Evolutionary conservation across 2,888 invertebrate genomes (phyloP).

Genomic region (Margaritifera margaritifera): DNA sequence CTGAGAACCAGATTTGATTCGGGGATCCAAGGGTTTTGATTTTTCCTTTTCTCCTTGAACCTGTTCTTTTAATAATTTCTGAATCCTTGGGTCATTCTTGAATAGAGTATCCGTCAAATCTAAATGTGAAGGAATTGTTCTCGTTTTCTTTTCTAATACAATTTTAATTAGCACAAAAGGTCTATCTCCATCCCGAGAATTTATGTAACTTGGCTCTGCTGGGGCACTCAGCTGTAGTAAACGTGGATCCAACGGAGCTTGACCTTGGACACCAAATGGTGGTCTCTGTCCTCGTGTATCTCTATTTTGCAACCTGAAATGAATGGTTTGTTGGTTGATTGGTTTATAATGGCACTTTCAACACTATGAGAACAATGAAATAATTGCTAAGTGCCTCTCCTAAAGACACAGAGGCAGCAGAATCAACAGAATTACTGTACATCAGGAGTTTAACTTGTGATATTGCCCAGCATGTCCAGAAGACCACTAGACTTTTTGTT

Average conservation of each 20-base stretch:
- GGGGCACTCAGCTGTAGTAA: slow-evolving; percentile 15
- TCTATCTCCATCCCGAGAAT: slow-evolving; percentile 42
- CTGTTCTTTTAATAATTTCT: slow-evolving; percentile 45
- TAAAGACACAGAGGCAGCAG: too few species aligned
- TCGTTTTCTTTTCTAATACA: slow-evolving; percentile 27
- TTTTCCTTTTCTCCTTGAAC: slow-evolving; percentile 36
- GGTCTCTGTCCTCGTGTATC: too few species aligned
- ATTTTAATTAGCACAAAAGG: slow-evolving; percentile 39
- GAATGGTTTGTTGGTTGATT: too few species aligned
- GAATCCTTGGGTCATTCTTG: slow-evolving; percentile 60
- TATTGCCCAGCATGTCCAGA: too few species aligned
- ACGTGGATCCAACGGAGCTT: not conserved
- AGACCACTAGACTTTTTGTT: too few species aligned
- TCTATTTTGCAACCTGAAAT: too few species aligned
- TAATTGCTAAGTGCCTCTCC: too few species aligned
- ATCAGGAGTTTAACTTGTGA: too few species aligned
- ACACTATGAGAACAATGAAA: too few species aligned
- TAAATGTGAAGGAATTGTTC: slow-evolving; percentile 43
- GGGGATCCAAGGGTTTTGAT: slow-evolving; percentile 24
- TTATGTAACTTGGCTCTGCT: slow-evolving; percentile 37
- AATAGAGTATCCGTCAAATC: slow-evolving; percentile 48
- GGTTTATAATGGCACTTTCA: too few species aligned
- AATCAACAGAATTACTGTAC: too few species aligned
- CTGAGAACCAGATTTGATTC: slow-evolving; percentile 15
- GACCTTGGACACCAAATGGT: too few species aligned